Percentiles rank a stretch among this genome's conserved stretches.
phyloP scores from a whole-genome alignment of 2,113 vertebrate genomes.

The Clupea harengus region DNA sequence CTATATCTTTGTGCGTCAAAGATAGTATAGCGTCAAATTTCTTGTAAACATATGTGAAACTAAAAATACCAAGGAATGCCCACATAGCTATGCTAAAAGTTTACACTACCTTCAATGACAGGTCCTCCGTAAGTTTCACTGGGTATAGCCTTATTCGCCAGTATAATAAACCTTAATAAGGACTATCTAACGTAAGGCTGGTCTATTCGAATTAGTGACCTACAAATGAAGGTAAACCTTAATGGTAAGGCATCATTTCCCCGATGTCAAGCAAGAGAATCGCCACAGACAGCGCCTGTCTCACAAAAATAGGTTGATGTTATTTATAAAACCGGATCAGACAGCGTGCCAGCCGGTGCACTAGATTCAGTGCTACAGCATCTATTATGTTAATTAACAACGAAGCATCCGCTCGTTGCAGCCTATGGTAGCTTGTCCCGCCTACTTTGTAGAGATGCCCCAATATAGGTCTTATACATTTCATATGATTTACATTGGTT shows the following conservation, averaged over 20 bases:
- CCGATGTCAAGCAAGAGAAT: not conserved
- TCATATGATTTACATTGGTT: not conserved
- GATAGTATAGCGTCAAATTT: not conserved
- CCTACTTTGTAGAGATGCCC: not conserved
- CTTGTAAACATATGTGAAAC: slow-evolving; percentile 9
- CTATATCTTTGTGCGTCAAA: not conserved
- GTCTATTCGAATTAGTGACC: not conserved
- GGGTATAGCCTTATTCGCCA: not conserved
- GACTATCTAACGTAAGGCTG: not conserved
- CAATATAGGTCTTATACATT: not conserved
- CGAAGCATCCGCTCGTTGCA: not conserved
- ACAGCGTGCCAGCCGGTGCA: slow-evolving; percentile 6
- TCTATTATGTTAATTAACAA: not conserved
- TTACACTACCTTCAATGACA: not conserved
- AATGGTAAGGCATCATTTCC: not conserved
- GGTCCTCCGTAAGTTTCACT: not conserved
- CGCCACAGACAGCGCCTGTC: not conserved
- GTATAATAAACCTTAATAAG: not conserved
- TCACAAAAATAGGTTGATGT: slow-evolving; percentile 13
- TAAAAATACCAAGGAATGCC: slow-evolving; percentile 7
- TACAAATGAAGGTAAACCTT: not conserved
- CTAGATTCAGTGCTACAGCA: not conserved
- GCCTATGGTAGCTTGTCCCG: not conserved
- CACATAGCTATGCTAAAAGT: not conserved
- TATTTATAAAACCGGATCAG: slow-evolving; percentile 14